phyloP scores from a whole-genome alignment of 1,140 invertebrate genomes.

The Drosophila malerkotliana region DNA sequence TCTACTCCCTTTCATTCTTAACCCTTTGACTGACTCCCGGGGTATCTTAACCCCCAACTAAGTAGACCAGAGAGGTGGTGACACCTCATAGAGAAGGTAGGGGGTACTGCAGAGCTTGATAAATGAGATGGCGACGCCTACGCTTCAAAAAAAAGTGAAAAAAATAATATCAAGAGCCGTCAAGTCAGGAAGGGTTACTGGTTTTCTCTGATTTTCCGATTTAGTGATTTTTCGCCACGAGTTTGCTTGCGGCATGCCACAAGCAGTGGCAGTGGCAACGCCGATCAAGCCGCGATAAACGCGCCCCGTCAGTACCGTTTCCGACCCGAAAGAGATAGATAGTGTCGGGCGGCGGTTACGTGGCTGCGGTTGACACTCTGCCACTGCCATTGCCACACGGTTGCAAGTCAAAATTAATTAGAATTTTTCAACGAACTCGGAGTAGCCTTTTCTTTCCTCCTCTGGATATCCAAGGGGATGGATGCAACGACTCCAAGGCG shows the following conservation, averaged over 20 bases:
- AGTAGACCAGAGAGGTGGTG: conserved; percentile 19
- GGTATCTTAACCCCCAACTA: conserved; percentile 19
- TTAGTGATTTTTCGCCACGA: conserved; percentile 7
- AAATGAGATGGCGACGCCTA: conserved; percentile 77
- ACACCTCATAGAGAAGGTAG: conserved; percentile 14
- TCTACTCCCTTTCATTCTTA: background rate
- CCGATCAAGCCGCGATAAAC: conserved; percentile 77
- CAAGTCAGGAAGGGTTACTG: conserved; percentile 51
- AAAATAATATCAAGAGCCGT: conserved; percentile 22
- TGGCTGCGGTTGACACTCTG: conserved; percentile 64
- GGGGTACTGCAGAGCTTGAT: conserved; percentile 50
- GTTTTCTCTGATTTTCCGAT: conserved; percentile 4
- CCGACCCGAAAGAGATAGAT: background rate
- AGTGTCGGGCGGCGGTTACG: conserved; percentile 31
- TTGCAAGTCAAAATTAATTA: conserved; percentile 83
- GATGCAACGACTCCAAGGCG: conserved; percentile 15
- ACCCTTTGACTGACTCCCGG: conserved; percentile 1
- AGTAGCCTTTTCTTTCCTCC: background rate
- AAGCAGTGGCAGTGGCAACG: conserved; percentile 43
- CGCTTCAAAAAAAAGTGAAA: conserved; percentile 28
- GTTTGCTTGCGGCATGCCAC: conserved; percentile 58
- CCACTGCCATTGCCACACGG: conserved; percentile 64
- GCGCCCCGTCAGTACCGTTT: conserved; percentile 36
- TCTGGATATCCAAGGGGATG: background rate
- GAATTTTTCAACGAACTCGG: conserved; percentile 65